Conservation (phyloP, 2,113 vertebrate genomes). For the Lota lota region DNA sequence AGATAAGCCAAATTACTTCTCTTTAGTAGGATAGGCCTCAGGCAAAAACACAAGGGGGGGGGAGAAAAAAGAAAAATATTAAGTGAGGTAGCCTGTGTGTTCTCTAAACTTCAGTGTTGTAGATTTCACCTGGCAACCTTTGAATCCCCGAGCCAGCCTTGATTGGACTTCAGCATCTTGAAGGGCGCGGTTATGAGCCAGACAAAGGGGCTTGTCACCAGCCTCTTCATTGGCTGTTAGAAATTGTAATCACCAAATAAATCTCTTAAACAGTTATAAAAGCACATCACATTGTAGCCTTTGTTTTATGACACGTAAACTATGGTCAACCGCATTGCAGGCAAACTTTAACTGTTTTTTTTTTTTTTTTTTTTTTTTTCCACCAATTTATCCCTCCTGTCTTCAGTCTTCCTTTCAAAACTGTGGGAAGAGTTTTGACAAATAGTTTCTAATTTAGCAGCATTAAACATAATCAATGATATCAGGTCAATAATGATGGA, state of each 20-base stretch:
- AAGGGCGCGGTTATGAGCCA: slow-evolving; percentile 17
- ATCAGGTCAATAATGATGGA: slow-evolving; percentile 69
- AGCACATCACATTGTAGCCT: slow-evolving; percentile 9
- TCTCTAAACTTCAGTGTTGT: slow-evolving; percentile 62
- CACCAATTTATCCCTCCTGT: too few species aligned
- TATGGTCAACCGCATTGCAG: slow-evolving; percentile 2
- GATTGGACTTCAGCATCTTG: slow-evolving; percentile 32
- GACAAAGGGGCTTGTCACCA: slow-evolving; percentile 7
- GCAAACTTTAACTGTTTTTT: neutral
- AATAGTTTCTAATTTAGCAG: slow-evolving; percentile 64
- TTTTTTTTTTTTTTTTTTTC: too few species aligned
- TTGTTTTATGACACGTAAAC: slow-evolving; percentile 10
- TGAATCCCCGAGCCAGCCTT: slow-evolving; percentile 56
- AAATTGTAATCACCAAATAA: slow-evolving; percentile 49
- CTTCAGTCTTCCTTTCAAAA: slow-evolving; percentile 30
- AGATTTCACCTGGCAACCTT: slow-evolving; percentile 68
- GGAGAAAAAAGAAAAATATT: slow-evolving; percentile 29
- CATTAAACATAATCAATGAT: slow-evolving; percentile 58
- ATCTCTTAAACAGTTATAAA: slow-evolving; percentile 18
- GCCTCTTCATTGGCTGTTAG: slow-evolving; percentile 25
- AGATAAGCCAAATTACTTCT: slow-evolving; percentile 80
- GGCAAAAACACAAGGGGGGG: slow-evolving; percentile 51
- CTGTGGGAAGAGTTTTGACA: slow-evolving; percentile 51
- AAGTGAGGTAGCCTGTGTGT: slow-evolving; percentile 57
- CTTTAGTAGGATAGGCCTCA: slow-evolving; percentile 74